A percentile compares a stretch with the other conserved stretches of the same genome.
These are phyloP conservation scores for human (Homo sapiens) DNA, from an alignment of 2,113 vertebrate species.

Conservation along the genomic window GRCh38 chr16:73233001-73233500, in stretches of 20 bases:
- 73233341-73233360: not conserved
- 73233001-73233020: constrained; percentile 71
- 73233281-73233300: constrained; percentile 67
- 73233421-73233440: constrained; percentile 72
- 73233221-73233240: constrained; percentile 74
- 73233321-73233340: not conserved
- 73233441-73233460: constrained; percentile 58
- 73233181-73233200: constrained; percentile 77
- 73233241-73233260: constrained; percentile 70
- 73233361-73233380: constrained; percentile 62
- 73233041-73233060: constrained; percentile 89
- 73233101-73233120: constrained; percentile 82
- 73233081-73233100: constrained; percentile 87
- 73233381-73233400: constrained; percentile 76
- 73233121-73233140: constrained; percentile 83
- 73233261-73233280: constrained; percentile 65
- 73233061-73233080: constrained; percentile 86
- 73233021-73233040: constrained; percentile 87
- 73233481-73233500: constrained; percentile 72
- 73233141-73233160: constrained; percentile 83
- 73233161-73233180: constrained; percentile 75
- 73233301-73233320: constrained; percentile 71
- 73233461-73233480: constrained; percentile 63
- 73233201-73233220: constrained; percentile 62
- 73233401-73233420: constrained; percentile 68